Percentiles rank a stretch among this genome's conserved stretches.
Evolutionary conservation across 2,797 vertebrate genomes (phyloP).

Genomic region (Aplochiton taeniatus): DNA sequence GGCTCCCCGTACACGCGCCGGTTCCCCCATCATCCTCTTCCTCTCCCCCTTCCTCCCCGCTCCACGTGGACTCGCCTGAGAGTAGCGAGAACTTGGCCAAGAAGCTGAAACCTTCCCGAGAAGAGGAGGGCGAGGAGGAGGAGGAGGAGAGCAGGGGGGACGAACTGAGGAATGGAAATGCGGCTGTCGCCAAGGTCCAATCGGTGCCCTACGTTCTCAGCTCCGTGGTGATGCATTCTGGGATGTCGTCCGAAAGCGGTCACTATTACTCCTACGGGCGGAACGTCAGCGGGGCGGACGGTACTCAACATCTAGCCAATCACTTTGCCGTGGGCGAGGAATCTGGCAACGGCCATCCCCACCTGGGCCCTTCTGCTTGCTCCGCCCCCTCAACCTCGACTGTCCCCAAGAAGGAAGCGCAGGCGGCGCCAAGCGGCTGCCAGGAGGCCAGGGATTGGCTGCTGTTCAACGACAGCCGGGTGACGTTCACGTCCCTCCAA

Average conservation of each 20-base stretch:
- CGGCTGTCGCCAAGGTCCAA: conserved; percentile 45
- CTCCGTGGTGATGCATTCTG: conserved; percentile 97
- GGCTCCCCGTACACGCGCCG: conserved; percentile 76
- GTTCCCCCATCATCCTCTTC: conserved; percentile 30
- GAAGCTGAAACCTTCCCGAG: conserved; percentile 92
- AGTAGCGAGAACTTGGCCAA: conserved; percentile 93
- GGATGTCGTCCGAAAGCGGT: conserved; percentile 95
- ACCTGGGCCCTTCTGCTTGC: conserved; percentile 58
- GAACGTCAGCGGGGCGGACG: conserved; percentile 79
- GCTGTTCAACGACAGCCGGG: conserved; percentile 97
- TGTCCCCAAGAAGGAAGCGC: conserved; percentile 68
- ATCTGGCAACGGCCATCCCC: conserved; percentile 49
- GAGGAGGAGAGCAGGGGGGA: conserved; percentile 58
- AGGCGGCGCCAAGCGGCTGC: conserved; percentile 45
- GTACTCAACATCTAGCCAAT: conserved; percentile 56
- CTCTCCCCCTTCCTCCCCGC: conserved; percentile 67
- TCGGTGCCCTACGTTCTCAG: conserved; percentile 86
- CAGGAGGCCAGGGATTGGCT: conserved; percentile 89
- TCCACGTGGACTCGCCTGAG: conserved; percentile 85
- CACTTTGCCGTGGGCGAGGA: conserved; percentile 68
- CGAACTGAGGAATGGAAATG: conserved; percentile 40
- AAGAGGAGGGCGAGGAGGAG: conserved; percentile 76
- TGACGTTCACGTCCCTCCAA: conserved; percentile 95
- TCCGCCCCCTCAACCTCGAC: conserved; percentile 36
- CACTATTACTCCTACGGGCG: conserved; percentile 97